phyloP scores from a whole-genome alignment of 2,113 vertebrate genomes.

The Loxodonta africana region DNA sequence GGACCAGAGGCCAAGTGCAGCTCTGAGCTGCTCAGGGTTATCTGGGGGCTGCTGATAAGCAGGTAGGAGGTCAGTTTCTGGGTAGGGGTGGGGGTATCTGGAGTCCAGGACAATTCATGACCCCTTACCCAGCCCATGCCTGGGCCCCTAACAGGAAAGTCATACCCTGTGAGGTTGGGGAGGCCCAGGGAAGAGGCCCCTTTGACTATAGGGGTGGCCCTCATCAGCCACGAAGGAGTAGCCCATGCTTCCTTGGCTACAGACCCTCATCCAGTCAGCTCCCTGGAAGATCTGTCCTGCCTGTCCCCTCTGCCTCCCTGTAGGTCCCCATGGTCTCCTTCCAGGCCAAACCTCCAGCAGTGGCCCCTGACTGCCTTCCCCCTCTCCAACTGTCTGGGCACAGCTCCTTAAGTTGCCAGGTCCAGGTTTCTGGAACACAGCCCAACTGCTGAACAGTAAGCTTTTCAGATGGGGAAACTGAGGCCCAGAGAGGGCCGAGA shows the following conservation, averaged over 20 bases:
- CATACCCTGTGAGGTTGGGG: rapidly evolving
- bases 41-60: background rate
- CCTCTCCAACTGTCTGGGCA: background rate
- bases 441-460: background rate
- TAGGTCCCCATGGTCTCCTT: background rate
- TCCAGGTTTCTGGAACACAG: background rate
- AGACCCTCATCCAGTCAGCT: background rate
- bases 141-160: background rate
- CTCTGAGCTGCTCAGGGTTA: rapidly evolving
- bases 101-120: rapidly evolving
- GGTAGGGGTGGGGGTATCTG: background rate
- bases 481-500: background rate
- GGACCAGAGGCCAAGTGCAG: background rate
- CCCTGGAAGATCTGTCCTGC: background rate
- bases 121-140: background rate
- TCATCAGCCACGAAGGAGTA: background rate
- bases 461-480: background rate
- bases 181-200: background rate
- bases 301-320: background rate
- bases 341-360: background rate
- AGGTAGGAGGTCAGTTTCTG: background rate
- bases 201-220: rapidly evolving
- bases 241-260: background rate
- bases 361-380: rapidly evolving
- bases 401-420: background rate